Base-by-base conservation (phyloP, 2,888 invertebrate species). In the Nomada goodeniana region DNA sequence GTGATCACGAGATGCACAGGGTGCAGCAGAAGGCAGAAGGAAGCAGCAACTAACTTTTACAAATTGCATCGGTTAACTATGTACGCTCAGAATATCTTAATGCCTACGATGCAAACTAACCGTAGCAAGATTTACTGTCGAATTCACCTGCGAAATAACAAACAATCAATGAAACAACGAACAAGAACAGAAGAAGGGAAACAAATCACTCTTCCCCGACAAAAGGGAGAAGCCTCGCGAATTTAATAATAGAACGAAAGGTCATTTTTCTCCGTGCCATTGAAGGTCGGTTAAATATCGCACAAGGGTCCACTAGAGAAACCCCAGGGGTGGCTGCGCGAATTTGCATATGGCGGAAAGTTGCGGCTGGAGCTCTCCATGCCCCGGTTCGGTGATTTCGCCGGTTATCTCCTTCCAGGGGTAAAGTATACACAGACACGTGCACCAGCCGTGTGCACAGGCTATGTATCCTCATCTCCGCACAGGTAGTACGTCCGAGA, bases 331-430 rank as follows among this genome's bases (percentile, higher is more conserved):
- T 83, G 65, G 76, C 65, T 59, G 72, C 47, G 82, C 55, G 86
- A 90, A 90, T 90, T 89, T 90, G 87, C 90, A 90, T 89, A 86
- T 75, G 83, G 82, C 82, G 82, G 77, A 89, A 89, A 88, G 84
- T 89, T 89, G 87, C 74, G 82, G 83, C 76, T 74, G 74, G 80
- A 81, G 76, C 77, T 80, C 84, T 81, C 80, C 50, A 20, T 65
- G 72, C 70, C 73, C 61, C 76, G 63, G 63, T 52, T 78, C 82
- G 86, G 86, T 86, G 86, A 86, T 88, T 86, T 83, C 83, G 81
- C 73, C 74, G 85, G 83, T 86, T 87, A 85, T 88, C 84, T 87
- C 80, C 87, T 88, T 76, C 76, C 67, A 72, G 70, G 78, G 64
- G 52, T 52, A 36, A 70, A 65, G 53, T 73, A 59, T 64, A 64